Base-by-base conservation (phyloP, 2,113 vertebrate species). In the Tyto alba region DNA sequence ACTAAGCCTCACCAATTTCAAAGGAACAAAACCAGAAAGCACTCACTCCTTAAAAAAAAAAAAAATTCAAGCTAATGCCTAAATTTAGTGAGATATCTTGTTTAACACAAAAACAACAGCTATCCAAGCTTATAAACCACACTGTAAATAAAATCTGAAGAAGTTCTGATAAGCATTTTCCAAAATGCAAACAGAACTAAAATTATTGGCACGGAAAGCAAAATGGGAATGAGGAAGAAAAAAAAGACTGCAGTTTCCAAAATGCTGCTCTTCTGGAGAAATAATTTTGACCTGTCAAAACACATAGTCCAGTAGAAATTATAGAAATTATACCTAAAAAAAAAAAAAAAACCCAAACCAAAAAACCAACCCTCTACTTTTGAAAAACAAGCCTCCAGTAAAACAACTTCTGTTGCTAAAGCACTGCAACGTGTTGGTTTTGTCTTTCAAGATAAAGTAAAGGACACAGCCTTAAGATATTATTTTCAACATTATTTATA, bases 181-280 rank as follows among this genome's bases (percentile, higher is more conserved):
- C 90, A 95, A 95, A 96, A 97, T 83, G 95, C 81, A 85, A 56
- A 89, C 96, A 93, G 92, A 95, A 96, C 90, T 93, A 85, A 95
- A 92, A 63, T 91, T 95, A 96, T 94, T 98, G 97, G 97, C 98
- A 98, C 98, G 97, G 75, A 97, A 97, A 95, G 94, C 81, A 96
- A 88, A 96, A 88, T 90, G 63, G 79, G 67, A 96, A 96, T 89
- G 80, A 96, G 55, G 92, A 22, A 40, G n/a, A 96, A 93, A 92
- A 92, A 94, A 88, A 87, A 93, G 68, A 85, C 91, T 85, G 85
- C 94, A 90, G 57, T 93, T 97, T 91, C 88, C 93, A 95, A 97
- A 96, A 98, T 85, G 57, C 47, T 93, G 34, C 72, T 95, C n/a
- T 95, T 96, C 73, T 85, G 57, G 94, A 95, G 82, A 92, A 96